Evolutionary conservation across 2,888 invertebrate species (phyloP), one percentile per base, ranked within the genome.

Genomic region (Hirtodrosophila trivittata): DNA sequence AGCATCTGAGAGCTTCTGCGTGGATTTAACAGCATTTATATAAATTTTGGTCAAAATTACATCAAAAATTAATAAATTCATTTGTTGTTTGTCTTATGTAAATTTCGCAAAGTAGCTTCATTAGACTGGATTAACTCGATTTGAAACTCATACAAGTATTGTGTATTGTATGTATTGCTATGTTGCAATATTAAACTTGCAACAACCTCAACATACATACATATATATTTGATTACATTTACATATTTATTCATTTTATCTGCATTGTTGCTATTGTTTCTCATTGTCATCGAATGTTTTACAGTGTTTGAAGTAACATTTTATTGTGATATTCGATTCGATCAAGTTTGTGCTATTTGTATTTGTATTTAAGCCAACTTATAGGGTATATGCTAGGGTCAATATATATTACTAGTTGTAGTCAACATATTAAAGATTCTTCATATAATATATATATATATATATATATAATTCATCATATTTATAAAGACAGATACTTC

Each of bases 181-280:
- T 75, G 72, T 71, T 82, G 80, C 49, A 86, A 81, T 65, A 64
- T 45, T 58, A 16, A 50, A 56, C 39, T 46, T 64, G 75, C 64
- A 57, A 39, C 71, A n/a, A n/a, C n/a, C n/a, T n/a, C n/a, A n/a
- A n/a, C n/a, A n/a, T n/a, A n/a, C n/a, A n/a, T n/a, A n/a, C n/a
- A n/a, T n/a, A n/a, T n/a, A n/a, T n/a, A n/a, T n/a, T n/a, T n/a
- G 58, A 60, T 65, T 72, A 60, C 85, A 86, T 86, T 81, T 84
- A 68, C 74, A 63, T 54, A 50, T 50, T 47, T 42, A 54, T 57
- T 66, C 41, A 28, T 38, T 30, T 25, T 32, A 21, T 21, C 18
- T 21, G 18, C 5, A 21, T 21, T 21, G 18, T 21, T 21, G 18
- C 18, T 21, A 21, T 21, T 37, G 30, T 21, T 45, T 46, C 52